phyloP scores from a whole-genome alignment of 2,113 vertebrate genomes.

The Scomber scombrus region DNA sequence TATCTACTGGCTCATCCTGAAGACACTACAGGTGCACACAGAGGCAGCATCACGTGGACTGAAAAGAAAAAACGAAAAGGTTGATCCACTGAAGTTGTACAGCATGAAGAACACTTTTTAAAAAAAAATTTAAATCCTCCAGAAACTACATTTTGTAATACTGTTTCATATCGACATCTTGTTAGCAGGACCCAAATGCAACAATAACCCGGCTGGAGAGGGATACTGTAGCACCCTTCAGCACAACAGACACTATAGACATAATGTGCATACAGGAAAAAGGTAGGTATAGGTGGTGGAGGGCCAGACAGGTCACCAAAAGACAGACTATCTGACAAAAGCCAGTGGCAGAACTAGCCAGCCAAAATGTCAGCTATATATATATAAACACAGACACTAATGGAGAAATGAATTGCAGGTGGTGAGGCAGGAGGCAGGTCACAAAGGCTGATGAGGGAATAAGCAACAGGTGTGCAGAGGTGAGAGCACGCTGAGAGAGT shows the following conservation, averaged over 20 bases:
- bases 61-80: background rate
- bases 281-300: background rate
- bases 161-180: background rate
- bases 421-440: slow-evolving; percentile 21
- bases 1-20: slow-evolving; percentile 52
- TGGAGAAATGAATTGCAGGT: slow-evolving; percentile 20
- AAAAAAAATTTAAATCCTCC: background rate
- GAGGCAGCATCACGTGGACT: slow-evolving; percentile 18
- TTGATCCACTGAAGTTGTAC: background rate
- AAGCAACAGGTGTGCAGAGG: slow-evolving; percentile 19
- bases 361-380: slow-evolving; percentile 16
- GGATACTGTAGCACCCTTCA: background rate
- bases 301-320: background rate
- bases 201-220: background rate
- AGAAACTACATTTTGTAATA: background rate
- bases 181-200: background rate
- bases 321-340: slow-evolving; percentile 31
- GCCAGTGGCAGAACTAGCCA: too few species aligned
- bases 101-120: background rate
- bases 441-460: slow-evolving; percentile 18
- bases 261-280: background rate
- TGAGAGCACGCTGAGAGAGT: background rate
- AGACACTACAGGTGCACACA: slow-evolving; percentile 25
- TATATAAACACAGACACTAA: slow-evolving; percentile 6
- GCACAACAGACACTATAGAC: background rate